Conservation (phyloP, 2,888 invertebrate species). For the Colostygia pectinataria region DNA sequence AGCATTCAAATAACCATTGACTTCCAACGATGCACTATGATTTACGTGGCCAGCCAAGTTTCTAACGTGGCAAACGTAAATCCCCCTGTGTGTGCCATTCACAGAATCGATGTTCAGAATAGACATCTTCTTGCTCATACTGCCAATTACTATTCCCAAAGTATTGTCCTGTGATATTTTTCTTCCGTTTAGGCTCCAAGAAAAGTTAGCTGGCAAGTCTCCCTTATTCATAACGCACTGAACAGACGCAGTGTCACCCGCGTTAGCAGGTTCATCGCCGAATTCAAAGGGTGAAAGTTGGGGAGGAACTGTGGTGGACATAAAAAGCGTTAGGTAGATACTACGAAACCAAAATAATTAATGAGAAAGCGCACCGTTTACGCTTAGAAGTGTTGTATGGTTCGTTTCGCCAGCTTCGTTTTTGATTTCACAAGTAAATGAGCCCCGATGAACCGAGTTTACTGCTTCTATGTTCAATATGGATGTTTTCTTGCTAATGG, state of each 20-base stretch:
- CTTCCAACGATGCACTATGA: slow-evolving; percentile 86
- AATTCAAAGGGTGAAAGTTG: slow-evolving; percentile 87
- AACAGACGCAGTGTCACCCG: slow-evolving; percentile 88
- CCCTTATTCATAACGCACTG: slow-evolving; percentile 90
- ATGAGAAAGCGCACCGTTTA: slow-evolving; percentile 81
- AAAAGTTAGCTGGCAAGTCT: slow-evolving; percentile 89
- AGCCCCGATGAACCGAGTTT: slow-evolving; percentile 83
- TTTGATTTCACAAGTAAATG: slow-evolving; percentile 85
- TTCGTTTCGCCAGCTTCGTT: slow-evolving; percentile 85
- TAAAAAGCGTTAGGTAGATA: slow-evolving; percentile 49
- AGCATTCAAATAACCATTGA: slow-evolving; percentile 84
- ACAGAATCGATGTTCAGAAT: slow-evolving; percentile 87
- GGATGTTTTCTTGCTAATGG: slow-evolving; percentile 85
- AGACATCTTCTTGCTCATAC: slow-evolving; percentile 85
- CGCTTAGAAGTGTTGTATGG: slow-evolving; percentile 83
- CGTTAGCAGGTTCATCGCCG: slow-evolving; percentile 87
- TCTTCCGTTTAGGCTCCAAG: slow-evolving; percentile 85
- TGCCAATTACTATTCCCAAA: slow-evolving; percentile 84
- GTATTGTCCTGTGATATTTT: slow-evolving; percentile 78
- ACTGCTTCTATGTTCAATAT: slow-evolving; percentile 86
- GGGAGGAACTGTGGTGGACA: slow-evolving; percentile 82
- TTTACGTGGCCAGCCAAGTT: slow-evolving; percentile 87
- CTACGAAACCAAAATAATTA: slow-evolving; percentile 40
- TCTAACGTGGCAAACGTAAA: slow-evolving; percentile 88
- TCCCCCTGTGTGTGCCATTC: slow-evolving; percentile 87